Conservation (phyloP, 2,797 vertebrate species). For the Oreonectes daqikongensis region DNA sequence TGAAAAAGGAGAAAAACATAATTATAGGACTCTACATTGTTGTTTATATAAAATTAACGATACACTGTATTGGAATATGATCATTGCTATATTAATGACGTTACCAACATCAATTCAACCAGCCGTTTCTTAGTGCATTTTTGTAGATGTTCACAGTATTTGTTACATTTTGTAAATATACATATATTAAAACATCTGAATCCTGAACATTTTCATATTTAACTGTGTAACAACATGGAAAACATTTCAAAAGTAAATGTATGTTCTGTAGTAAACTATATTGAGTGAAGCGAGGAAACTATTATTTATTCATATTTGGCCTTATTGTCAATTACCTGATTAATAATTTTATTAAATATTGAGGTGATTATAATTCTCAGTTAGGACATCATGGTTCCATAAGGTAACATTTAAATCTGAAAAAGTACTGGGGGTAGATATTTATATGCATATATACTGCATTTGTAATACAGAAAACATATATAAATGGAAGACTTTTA, state of each 20-base stretch:
- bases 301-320: no score
- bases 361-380: no score
- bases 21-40: no score
- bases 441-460: background rate
- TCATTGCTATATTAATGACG: background rate
- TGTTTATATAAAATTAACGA: no score
- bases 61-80: background rate
- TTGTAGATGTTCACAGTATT: conserved; percentile 30
- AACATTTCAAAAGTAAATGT: no score
- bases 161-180: background rate
- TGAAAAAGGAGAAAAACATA: no score
- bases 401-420: background rate
- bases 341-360: no score
- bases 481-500: background rate
- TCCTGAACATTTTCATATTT: background rate
- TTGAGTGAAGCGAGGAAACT: background rate
- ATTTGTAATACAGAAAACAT: background rate
- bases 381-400: background rate
- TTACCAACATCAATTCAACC: background rate
- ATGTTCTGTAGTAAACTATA: no score
- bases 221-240: conserved; percentile 15
- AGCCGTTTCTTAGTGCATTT: conserved; percentile 17
- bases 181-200: background rate
- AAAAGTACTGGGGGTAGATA: background rate
- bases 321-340: no score